Base-by-base conservation (phyloP, 2,888 invertebrate species). In the Chrysomela aeneicollis region DNA sequence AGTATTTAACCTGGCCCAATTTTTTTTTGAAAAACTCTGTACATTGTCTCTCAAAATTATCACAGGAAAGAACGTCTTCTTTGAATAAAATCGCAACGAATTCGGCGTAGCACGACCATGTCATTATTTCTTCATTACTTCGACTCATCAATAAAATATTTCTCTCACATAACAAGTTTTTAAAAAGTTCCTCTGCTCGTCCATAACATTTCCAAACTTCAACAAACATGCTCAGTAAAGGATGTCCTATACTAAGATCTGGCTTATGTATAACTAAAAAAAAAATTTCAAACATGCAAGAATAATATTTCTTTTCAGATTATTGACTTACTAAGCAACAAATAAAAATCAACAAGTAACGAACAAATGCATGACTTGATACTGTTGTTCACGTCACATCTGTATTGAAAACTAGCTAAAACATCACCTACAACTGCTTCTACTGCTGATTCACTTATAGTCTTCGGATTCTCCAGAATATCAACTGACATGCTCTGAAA, bases 11-110 rank as follows among this genome's bases (percentile, higher is more conserved):
- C 75, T 75, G 58, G 63, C 78, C 76, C 90, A 91, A 92, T 64
- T 90, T 89, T 69, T 87, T 85, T 71, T 88, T 86, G 63, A 91
- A 90, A 12, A 92, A 85, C 0, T 88, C 87, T 37, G 91, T 81
- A 72, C 90, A 90, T 72, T 90, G 88, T 54, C 88, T 86, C 70
- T 90, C 90, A 9, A 92, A 78, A 0, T 85, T 83, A 51, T 89
- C 88, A 15, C 88, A 84, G 2, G 82, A 85, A 65, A 92, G 75
- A 55, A 90, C 84, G 19, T 86, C 79, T 50, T 86, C 82, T 6
- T 84, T 82, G 55, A 92, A 77, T 75, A 92, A 69, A 58, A 63
- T 60, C 1, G 73, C 69, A 19, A 77, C 64, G 51, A 80, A 73
- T 51, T 67, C 62, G 1, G 77, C 76, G 54, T 76, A 76, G n/a